Evolutionary conservation across 53 echinoderm and acorn worm species (phyloP).

Genomic region (Henricia sp.): DNA sequence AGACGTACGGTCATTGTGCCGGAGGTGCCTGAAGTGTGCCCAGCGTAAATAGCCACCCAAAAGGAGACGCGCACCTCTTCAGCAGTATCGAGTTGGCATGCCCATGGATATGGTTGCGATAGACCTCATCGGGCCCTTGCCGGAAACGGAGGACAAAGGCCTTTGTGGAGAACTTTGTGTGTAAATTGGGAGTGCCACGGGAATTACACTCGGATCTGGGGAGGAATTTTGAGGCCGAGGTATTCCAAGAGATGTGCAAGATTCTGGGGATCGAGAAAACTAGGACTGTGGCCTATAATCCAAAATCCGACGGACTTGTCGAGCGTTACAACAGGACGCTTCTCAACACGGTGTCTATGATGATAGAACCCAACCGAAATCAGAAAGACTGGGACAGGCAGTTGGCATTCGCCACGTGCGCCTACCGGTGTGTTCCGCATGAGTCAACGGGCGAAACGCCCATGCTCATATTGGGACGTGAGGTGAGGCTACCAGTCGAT

Average conservation of each 20-base stretch:
- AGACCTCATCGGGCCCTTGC: conserved; percentile 13
- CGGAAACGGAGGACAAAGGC: too few species aligned
- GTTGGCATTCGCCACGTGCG: neutral
- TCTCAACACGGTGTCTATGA: conserved; percentile 5
- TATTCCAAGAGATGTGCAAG: conserved; percentile 44
- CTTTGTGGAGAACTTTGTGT: conserved; percentile 37
- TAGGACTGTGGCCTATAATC: too few species aligned
- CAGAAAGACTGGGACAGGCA: conserved; percentile 7
- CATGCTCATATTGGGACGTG: conserved; percentile 1
- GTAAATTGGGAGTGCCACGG: conserved; percentile 38
- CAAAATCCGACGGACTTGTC: too few species aligned
- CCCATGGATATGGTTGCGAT: neutral
- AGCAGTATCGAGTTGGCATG: neutral
- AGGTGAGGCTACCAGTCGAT: neutral
- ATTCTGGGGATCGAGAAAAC: too few species aligned
- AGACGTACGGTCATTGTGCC: too few species aligned
- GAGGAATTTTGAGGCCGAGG: conserved; percentile 44
- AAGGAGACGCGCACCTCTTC: too few species aligned
- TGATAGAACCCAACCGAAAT: neutral
- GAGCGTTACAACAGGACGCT: conserved; percentile 60
- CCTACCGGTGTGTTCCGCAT: neutral
- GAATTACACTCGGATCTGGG: too few species aligned
- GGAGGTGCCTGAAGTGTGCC: too few species aligned
- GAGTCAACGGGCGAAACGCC: conserved; percentile 60
- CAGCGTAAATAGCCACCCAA: too few species aligned